Base-by-base conservation (phyloP, 2,888 invertebrate genomes). In the Ypsolopha scabrella region DNA sequence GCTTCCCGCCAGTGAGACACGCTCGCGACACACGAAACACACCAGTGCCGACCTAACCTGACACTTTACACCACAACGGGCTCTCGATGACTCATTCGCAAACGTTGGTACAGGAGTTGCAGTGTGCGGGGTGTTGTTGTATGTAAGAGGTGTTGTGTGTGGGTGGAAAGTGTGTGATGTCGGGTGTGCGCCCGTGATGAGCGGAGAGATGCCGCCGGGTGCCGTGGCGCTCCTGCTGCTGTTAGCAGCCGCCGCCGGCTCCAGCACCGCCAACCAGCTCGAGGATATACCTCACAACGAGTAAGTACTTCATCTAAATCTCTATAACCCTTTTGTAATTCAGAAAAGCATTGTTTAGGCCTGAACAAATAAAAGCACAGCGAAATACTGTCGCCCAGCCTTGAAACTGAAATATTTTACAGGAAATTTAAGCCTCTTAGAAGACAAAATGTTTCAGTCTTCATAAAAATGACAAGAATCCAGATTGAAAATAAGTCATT, bases 251-350 rank as follows among this genome's bases (percentile, higher is more conserved):
- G 75, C 75, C 60, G 66, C 89, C 62, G 88, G 78, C 58, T 75
- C 80, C 49, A 77, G 73, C 57, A 81, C 83, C 63, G 75, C 90
- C 65, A 94, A 94, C 83, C 94, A 94, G 81, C 93, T 94, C 70
- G 94, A 95, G 88, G 94, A 94, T 77, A 95, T 95, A 72, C 95
- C 94, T 55, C 94, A 94, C 80, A 93, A 94, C 85, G 94, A 94
- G 95, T 95, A 89, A 94, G 94, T 89, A 61, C 24, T 8, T 11
- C 4, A 24, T 24, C 4, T 24, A n/a, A n/a, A n/a, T n/a, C n/a
- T n/a, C 2, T 4, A 24, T 24, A 24, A 24, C 24, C 24, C 24
- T 24, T 24, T 24, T 24, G 4, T 24, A 24, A 24, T 24, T 4
- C 24, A 3, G 2, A 24, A 24, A 24, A n/a, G n/a, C n/a, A n/a